Percentiles rank a stretch among this genome's conserved stretches.
phyloP scores from a whole-genome alignment of 2,113 vertebrate species.

The Nesospiza acunhae region DNA sequence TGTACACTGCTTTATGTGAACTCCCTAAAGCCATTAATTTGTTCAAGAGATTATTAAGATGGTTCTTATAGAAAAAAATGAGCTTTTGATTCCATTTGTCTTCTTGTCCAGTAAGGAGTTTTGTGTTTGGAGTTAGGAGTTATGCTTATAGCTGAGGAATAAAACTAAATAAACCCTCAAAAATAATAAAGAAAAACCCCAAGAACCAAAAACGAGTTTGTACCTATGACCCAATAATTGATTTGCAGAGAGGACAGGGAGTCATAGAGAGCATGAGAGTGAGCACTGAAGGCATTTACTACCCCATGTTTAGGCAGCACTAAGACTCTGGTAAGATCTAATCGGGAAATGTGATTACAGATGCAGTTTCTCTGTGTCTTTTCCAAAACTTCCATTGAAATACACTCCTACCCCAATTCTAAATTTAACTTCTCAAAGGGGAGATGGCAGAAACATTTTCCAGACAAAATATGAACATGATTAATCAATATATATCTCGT shows the following conservation, averaged over 20 bases:
- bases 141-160: not conserved
- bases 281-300: not conserved
- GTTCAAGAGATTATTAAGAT: not conserved
- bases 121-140: not conserved
- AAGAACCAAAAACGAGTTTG: fast-evolving
- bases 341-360: constrained; percentile 11
- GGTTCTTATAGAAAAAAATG: not conserved
- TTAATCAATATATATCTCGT: not conserved
- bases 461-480: not conserved
- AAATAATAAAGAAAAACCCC: not conserved
- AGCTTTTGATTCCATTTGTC: not conserved
- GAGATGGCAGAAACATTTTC: not conserved
- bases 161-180: not conserved
- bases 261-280: not conserved
- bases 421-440: not conserved
- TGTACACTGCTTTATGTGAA: not conserved
- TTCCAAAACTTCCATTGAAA: not conserved
- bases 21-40: not conserved
- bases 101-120: not conserved
- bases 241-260: not conserved
- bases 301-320: not conserved
- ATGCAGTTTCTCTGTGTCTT: not conserved
- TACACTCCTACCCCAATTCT: not conserved
- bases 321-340: not conserved
- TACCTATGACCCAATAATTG: not conserved